Evolutionary conservation across 2,888 invertebrate species (phyloP).

Genomic region (Drosophila formosana): DNA sequence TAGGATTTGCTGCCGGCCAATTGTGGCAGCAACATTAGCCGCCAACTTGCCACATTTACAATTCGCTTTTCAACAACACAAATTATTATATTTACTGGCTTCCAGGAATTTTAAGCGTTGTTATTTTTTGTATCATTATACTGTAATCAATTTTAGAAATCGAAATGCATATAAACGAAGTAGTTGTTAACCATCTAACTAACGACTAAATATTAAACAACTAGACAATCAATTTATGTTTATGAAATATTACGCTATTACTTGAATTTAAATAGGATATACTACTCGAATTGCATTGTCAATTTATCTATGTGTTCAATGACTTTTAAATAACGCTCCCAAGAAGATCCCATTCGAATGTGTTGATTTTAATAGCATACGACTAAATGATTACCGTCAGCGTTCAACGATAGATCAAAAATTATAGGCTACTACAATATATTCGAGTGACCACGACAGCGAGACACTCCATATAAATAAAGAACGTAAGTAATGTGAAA

Average conservation of each 20-base stretch:
- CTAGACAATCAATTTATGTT: too few species aligned
- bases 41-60: conserved; percentile 43
- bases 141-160: not conserved
- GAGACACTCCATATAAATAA: too few species aligned
- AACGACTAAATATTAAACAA: too few species aligned
- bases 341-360: not conserved
- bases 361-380: not conserved
- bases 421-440: not conserved
- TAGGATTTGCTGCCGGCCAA: conserved; percentile 40
- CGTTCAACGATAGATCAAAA: not conserved
- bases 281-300: too few species aligned
- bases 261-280: too few species aligned
- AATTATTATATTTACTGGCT: conserved; percentile 37
- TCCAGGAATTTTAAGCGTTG: conserved; percentile 4
- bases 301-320: not conserved
- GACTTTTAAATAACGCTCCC: not conserved
- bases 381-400: not conserved
- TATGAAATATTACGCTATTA: too few species aligned
- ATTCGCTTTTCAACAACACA: conserved; percentile 11
- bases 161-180: not conserved
- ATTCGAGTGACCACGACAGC: too few species aligned
- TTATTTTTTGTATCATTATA: not conserved
- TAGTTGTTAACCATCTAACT: not conserved
- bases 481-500: too few species aligned
- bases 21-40: conserved; percentile 19